phyloP scores from a whole-genome alignment of 35 echinoderm and acorn worm species.

The Amphiura filiformis region DNA sequence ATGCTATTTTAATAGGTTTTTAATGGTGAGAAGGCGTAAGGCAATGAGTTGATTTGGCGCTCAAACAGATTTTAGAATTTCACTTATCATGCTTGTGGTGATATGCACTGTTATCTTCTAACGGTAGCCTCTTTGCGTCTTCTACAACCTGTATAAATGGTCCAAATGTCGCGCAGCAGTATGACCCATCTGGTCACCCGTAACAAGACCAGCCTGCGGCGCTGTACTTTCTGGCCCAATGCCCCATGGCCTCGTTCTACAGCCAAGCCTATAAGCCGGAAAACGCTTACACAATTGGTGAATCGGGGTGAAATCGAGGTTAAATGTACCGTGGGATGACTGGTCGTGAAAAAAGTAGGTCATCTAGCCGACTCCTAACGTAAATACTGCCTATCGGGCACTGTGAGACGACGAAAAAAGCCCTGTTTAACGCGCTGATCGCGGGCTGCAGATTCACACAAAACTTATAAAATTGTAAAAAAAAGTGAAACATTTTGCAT shows the following conservation, averaged over 20 bases:
- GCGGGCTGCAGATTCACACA: too few species aligned
- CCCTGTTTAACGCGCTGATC: not conserved
- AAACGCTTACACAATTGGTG: slow-evolving; percentile 41
- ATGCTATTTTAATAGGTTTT: not conserved
- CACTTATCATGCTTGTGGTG: too few species aligned
- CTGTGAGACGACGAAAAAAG: not conserved
- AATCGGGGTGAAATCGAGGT: slow-evolving; percentile 36
- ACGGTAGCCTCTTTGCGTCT: too few species aligned
- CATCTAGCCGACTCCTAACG: slow-evolving; percentile 1
- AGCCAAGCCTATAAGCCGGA: slow-evolving; percentile 23
- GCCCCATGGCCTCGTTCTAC: slow-evolving; percentile 1
- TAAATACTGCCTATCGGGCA: slow-evolving; percentile 32
- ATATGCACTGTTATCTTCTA: too few species aligned
- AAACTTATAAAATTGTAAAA: too few species aligned
- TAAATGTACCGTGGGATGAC: slow-evolving; percentile 31
- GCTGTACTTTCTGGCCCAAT: slow-evolving; percentile 22
- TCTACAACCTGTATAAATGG: not conserved
- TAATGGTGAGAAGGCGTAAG: too few species aligned
- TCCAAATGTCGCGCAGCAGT: not conserved
- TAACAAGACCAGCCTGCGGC: not conserved
- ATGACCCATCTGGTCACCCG: slow-evolving; percentile 11
- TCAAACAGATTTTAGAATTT: too few species aligned
- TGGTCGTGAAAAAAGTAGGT: slow-evolving; percentile 29
- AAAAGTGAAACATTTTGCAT: too few species aligned
- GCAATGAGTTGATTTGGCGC: too few species aligned